Percentiles rank a stretch among this genome's conserved stretches.
phyloP scores from a whole-genome alignment of 2,888 invertebrate species.

The Drosophila phalerata region DNA sequence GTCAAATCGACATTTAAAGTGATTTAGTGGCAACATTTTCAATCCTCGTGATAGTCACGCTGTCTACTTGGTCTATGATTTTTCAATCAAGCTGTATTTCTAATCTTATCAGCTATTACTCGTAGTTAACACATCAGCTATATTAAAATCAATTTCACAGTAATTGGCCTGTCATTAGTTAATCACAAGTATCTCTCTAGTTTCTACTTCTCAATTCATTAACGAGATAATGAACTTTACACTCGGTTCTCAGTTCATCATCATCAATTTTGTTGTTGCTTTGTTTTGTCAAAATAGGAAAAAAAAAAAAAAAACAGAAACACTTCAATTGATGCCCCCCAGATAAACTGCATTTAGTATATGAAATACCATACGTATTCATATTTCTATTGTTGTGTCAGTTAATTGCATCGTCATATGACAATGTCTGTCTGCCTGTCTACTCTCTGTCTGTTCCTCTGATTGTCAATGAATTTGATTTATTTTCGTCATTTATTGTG shows the following conservation, averaged over 20 bases:
- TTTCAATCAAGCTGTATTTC: constrained; percentile 5
- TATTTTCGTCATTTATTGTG: constrained; percentile 29
- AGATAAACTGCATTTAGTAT: constrained; percentile 20
- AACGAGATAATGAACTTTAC: constrained; percentile 8
- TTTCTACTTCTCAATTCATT: constrained; percentile 3
- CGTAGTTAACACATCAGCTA: constrained; percentile 1
- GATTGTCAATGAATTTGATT: constrained; percentile 35
- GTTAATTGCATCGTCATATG: constrained; percentile 40
- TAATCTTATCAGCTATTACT: constrained; percentile 29
- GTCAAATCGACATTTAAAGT: constrained; percentile 23
- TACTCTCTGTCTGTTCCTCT: not conserved
- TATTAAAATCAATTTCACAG: constrained; percentile 31
- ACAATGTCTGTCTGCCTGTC: constrained; percentile 8
- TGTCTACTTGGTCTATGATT: constrained; percentile 9
- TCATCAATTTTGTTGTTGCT: not conserved
- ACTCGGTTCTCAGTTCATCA: constrained; percentile 8
- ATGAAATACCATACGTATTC: constrained; percentile 1
- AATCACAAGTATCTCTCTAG: constrained; percentile 19
- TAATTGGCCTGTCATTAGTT: constrained; percentile 29
- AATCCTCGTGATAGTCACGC: constrained; percentile 19
- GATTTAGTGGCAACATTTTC: constrained; percentile 6
- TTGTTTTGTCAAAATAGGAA: not conserved
- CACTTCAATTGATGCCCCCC: constrained; percentile 22
- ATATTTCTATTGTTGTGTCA: constrained; percentile 18
- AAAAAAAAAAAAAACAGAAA: constrained; percentile 5